Base-by-base conservation (phyloP, 2,113 vertebrate species). In the Australoheros scitulus region DNA sequence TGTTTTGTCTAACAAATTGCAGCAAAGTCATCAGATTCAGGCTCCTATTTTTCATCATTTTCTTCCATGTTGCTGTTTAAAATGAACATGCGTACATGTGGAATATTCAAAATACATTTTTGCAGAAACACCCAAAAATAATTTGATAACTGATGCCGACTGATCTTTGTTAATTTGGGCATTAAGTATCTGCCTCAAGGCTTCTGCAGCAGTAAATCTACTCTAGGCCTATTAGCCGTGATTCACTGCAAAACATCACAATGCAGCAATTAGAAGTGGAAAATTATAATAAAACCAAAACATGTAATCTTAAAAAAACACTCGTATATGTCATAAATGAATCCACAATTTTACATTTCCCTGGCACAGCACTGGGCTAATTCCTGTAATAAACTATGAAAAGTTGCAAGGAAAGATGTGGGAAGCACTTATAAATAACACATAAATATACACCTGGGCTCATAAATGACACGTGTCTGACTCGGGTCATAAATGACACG, bases 1-100 rank as follows among this genome's bases (percentile, higher is more conserved):
- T 65, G n/a, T 38, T 43, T 43, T 43, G 63, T 68, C 38, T 47
- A 47, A 26, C 41, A 41, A 11, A 13, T 41, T 41, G 11, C 11
- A 68, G 3, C 2, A 7, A 50, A 6, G 1, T 68, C 5, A 13
- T 68, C 22, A 26, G 14, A 47, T 38, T 68, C 36, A 9, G 36
- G 36, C 36, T 38, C 32, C 6, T 8, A 10, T 38, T 38, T 38
- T 38, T 38, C 7, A 9, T 41, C 41, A 3, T 43, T 13, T 4
- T 10, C 8, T 41, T 17, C 8, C 24, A n/a, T 26, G 8, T 70
- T 70, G 47, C 47, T 50, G 24, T 70, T 70, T 70, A 70, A 70
- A 29, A 50, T 0, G 0, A 50, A 68, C 41, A 47, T 68, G 38
- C 24, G 63, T 68, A 0, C 14, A 68, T 68, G 64, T 26, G 14